Evolutionary conservation across 2,797 vertebrate genomes (phyloP).

Genomic region (Crypturellus tataupa): DNA sequence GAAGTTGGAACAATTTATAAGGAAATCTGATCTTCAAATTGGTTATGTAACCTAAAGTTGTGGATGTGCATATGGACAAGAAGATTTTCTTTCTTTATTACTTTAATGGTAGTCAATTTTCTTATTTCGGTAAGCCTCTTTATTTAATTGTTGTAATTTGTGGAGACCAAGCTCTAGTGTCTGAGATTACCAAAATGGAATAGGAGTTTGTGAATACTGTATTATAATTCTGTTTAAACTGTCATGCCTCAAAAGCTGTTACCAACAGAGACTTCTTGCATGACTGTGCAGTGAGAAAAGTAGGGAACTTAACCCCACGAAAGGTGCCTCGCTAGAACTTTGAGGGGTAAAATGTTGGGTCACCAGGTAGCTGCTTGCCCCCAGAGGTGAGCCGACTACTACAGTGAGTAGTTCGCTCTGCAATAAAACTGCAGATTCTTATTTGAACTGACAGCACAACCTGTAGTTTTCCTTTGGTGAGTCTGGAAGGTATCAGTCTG

Average conservation of each 20-base stretch:
- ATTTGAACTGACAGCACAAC: background rate
- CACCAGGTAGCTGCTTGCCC: background rate
- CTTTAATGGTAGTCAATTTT: background rate
- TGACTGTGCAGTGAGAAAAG: background rate
- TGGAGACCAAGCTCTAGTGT: background rate
- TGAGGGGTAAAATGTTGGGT: background rate
- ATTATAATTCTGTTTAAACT: background rate
- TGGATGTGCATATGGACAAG: accelerated
- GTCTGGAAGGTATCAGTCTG: background rate
- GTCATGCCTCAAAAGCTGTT: background rate
- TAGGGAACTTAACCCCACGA: background rate
- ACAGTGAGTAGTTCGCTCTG: no score
- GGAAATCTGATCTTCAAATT: background rate
- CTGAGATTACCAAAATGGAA: background rate
- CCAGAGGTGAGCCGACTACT: background rate
- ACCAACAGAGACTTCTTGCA: background rate
- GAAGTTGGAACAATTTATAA: background rate
- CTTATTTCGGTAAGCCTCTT: background rate
- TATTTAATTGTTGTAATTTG: background rate
- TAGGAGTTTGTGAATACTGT: background rate
- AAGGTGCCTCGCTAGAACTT: background rate
- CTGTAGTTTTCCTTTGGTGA: background rate
- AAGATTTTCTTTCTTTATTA: background rate
- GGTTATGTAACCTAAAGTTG: background rate
- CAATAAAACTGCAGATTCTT: background rate